Base-by-base conservation (phyloP, 2,797 vertebrate species). In the Australoheros facetus region DNA sequence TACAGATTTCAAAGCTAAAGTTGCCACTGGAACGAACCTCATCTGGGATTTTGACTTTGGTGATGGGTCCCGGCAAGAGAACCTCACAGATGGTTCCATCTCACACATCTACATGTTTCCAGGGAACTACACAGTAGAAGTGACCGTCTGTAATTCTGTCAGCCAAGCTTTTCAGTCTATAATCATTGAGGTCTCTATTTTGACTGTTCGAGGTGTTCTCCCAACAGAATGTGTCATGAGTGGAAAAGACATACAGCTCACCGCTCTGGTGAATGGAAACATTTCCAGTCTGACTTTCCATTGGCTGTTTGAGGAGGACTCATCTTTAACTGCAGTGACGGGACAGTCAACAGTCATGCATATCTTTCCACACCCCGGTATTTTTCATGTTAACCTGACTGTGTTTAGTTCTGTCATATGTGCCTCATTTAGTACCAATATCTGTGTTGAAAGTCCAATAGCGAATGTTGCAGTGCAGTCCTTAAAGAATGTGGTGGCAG, bases 31-130 rank as follows among this genome's bases (percentile, higher is more conserved):
- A 4, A 89, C 91, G 1, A 74, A 58, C 73, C 91, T 95, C 45
- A 57, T 57, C 8, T 96, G 96, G 96, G 85, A 84, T 32, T 97
- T 94, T 90, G 86, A 95, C 70, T 96, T 96, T 90, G 96, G 95
- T 28, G 96, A 97, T 85, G 95, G 94, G 10, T 90, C 78, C 1
- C 9, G 82, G 19, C 83, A 85, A 58, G 73, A 56, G 80, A 93
- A 94, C 69, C 83, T 91, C 5, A 86, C 85, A 28, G 48, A 84
- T 21, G 82, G 85, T 53, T 92, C 79, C 0, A 53, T 91, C 39
- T 92, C 88, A 19, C 93, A 96, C 56, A 84, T 88, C 28, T 97
- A 96, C 51, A 83, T 66, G 51, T 89, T 80, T 10, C 82, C 91
- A 53, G 95, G 96, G 30, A 95, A 89, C 56, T 96, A 95, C 72